Conservation (phyloP, 2,888 invertebrate genomes). For the Laspeyria flexula region DNA sequence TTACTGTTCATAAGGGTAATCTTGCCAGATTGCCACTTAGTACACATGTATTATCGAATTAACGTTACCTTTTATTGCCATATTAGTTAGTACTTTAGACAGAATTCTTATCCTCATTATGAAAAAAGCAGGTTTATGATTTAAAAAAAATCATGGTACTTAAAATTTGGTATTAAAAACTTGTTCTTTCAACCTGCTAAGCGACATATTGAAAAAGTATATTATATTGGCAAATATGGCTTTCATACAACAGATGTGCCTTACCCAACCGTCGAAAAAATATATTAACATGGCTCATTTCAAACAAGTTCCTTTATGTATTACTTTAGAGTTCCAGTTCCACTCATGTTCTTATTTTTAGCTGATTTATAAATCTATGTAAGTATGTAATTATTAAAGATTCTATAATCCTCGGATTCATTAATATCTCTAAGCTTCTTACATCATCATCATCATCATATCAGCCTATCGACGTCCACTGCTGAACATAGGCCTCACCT, state of each 20-base stretch:
- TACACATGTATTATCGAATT: slow-evolving; percentile 18
- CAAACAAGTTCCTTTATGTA: background rate
- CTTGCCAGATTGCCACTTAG: slow-evolving; percentile 20
- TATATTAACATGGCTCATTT: background rate
- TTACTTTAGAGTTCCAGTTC: background rate
- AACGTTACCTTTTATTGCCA: slow-evolving; percentile 18
- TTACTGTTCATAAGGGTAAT: slow-evolving; percentile 33
- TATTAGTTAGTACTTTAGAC: background rate
- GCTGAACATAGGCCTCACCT: no score
- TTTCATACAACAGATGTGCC: background rate
- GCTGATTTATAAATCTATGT: no score
- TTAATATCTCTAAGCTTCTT: no score
- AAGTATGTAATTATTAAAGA: no score
- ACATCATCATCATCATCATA: no score
- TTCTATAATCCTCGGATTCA: no score
- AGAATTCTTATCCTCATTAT: background rate
- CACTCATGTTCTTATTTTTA: no score
- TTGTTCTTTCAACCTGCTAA: background rate
- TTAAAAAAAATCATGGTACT: background rate
- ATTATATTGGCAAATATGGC: background rate
- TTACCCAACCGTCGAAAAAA: background rate
- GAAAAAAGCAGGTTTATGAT: background rate
- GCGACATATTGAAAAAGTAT: no score
- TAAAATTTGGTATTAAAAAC: background rate
- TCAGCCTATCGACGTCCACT: no score